Conservation (phyloP, 2,888 invertebrate genomes). For the Mellilla xanthometata region DNA sequence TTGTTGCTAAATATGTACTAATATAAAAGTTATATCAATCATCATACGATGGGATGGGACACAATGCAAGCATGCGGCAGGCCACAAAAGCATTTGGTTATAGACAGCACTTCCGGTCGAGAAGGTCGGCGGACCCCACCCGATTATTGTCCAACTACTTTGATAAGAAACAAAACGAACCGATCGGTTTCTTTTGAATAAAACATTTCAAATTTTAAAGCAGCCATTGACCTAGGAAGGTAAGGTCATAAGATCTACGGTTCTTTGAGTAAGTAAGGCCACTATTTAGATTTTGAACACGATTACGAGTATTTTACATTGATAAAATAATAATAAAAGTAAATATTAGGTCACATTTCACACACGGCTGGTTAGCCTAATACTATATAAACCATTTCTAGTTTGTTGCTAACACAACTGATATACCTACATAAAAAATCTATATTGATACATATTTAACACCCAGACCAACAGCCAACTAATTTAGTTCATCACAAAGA, state of each 20-base stretch:
- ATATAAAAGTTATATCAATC: background rate
- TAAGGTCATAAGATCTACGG: constrained; percentile 11
- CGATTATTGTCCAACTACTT: constrained; percentile 34
- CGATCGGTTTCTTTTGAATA: constrained; percentile 18
- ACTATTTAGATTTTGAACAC: background rate
- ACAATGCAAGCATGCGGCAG: constrained; percentile 10
- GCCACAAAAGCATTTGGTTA: constrained; percentile 19
- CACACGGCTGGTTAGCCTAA: no score
- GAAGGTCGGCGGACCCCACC: constrained; percentile 48
- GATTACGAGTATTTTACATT: no score
- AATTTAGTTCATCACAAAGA: no score
- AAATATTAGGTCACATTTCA: no score
- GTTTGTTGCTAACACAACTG: no score
- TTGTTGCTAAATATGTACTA: constrained; percentile 1
- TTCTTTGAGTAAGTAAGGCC: background rate
- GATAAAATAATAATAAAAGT: no score
- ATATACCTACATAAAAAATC: no score
- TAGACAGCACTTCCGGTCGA: constrained; percentile 48
- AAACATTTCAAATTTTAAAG: constrained; percentile 13
- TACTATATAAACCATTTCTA: no score
- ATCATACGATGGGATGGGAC: background rate
- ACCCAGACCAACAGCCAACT: no score
- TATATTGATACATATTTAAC: no score
- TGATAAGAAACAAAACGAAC: constrained; percentile 19
- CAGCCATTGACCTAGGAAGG: constrained; percentile 12